These are phyloP conservation scores for Polyergus mexicanus DNA, from an alignment of 1,140 invertebrate genomes.

Conservation along the genomic window DNA sequence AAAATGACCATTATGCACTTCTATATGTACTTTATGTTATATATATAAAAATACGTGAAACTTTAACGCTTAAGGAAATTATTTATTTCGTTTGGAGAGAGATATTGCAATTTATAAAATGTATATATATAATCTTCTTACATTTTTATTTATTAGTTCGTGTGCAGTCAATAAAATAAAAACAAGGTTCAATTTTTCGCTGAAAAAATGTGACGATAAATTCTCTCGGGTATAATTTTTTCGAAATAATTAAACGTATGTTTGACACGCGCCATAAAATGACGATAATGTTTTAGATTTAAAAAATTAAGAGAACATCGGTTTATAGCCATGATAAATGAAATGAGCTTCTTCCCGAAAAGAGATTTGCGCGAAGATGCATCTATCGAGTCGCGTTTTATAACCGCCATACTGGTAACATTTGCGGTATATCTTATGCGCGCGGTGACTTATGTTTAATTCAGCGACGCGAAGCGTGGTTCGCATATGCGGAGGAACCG, in stretches of 20 bases:
- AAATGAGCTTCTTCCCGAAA: constrained; percentile 3
- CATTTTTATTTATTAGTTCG: neutral
- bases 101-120: neutral
- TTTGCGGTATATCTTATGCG: constrained; percentile 79
- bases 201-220: neutral
- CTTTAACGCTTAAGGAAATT: neutral
- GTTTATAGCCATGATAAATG: neutral
- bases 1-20: neutral
- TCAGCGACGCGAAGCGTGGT: constrained; percentile 76
- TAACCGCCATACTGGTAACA: constrained; percentile 73
- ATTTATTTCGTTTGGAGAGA: neutral
- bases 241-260: neutral
- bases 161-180: neutral
- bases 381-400: constrained; percentile 68
- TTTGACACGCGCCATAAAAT: neutral
- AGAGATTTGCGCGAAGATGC: constrained; percentile 37
- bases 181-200: neutral
- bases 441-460: constrained; percentile 80
- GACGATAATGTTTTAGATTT: neutral
- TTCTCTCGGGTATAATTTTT: neutral
- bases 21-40: neutral
- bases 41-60: neutral
- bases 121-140: too few species aligned
- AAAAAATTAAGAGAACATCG: neutral
- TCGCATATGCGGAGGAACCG: constrained; percentile 71